These are phyloP conservation scores for Vicugna pacos DNA, from an alignment of 2,113 vertebrate species.

Conservation along the genomic window DNA sequence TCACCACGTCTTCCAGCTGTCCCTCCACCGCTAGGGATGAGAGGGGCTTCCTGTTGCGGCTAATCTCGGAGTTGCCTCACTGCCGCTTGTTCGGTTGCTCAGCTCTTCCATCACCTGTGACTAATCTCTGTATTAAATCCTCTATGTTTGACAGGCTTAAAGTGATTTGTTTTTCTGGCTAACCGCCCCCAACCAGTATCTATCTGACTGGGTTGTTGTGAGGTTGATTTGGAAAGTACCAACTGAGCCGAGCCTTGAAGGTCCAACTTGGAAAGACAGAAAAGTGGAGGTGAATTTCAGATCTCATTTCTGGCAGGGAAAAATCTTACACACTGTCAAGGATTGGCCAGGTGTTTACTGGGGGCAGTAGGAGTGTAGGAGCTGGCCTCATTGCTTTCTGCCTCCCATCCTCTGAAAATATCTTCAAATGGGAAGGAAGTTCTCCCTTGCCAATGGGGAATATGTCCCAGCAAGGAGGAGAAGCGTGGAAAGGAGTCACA, in stretches of 20 bases:
- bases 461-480: background rate
- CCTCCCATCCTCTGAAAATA: background rate
- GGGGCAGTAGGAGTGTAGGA: background rate
- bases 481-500: background rate
- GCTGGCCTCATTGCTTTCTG: background rate
- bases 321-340: background rate
- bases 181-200: background rate
- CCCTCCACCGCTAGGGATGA: background rate
- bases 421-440: background rate
- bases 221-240: background rate
- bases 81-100: background rate
- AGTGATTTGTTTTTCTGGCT: background rate
- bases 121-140: background rate
- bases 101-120: background rate
- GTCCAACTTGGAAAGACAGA: constrained; percentile 54
- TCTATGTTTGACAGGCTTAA: background rate
- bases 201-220: background rate
- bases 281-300: background rate
- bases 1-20: background rate
- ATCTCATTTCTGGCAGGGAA: background rate
- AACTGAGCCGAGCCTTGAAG: background rate
- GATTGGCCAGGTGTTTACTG: background rate
- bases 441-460: background rate
- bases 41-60: background rate
- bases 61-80: background rate